phyloP scores from a whole-genome alignment of 2,797 vertebrate genomes.

The Xenops minutus region DNA sequence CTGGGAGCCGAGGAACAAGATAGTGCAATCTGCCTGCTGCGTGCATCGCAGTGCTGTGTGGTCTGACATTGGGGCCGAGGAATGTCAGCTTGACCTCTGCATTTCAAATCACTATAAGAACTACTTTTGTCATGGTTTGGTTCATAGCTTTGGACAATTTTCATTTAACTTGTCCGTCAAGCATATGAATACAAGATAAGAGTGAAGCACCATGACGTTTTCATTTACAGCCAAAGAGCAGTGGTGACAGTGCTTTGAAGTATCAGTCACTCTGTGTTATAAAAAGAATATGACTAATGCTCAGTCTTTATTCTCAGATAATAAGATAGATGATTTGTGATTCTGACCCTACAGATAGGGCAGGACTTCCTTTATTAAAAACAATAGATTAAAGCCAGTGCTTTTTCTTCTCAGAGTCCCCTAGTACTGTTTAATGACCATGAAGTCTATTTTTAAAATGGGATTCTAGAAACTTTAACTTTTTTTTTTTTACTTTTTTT shows the following conservation, averaged over 20 bases:
- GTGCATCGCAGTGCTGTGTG: slow-evolving; percentile 35
- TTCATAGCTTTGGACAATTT: slow-evolving; percentile 67
- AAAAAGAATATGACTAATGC: slow-evolving; percentile 71
- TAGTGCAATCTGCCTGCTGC: slow-evolving; percentile 35
- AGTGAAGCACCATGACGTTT: slow-evolving; percentile 63
- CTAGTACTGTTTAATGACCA: slow-evolving; percentile 32
- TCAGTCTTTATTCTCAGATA: slow-evolving; percentile 67
- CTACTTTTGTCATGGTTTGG: slow-evolving; percentile 70
- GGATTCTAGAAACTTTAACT: neutral
- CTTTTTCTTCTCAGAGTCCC: slow-evolving; percentile 21
- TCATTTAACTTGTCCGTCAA: slow-evolving; percentile 70
- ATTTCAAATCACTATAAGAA: slow-evolving; percentile 50
- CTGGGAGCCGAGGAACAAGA: slow-evolving; percentile 18
- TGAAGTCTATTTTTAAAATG: slow-evolving; percentile 45
- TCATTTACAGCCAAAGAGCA: slow-evolving; percentile 60
- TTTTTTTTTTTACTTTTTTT: neutral
- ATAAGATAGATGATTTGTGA: slow-evolving; percentile 69
- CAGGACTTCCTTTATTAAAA: slow-evolving; percentile 66
- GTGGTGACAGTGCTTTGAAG: slow-evolving; percentile 68
- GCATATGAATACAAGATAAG: slow-evolving; percentile 66
- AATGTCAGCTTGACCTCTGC: slow-evolving; percentile 54
- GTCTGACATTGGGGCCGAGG: slow-evolving; percentile 61
- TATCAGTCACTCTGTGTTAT: slow-evolving; percentile 49
- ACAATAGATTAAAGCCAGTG: slow-evolving; percentile 52
- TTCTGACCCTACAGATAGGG: slow-evolving; percentile 56